Percentiles rank a stretch among this genome's conserved stretches.
These are phyloP conservation scores for Scelioninae gen. 1 DNA, from an alignment of 2,888 invertebrate species.

Conservation along the genomic window DNA sequence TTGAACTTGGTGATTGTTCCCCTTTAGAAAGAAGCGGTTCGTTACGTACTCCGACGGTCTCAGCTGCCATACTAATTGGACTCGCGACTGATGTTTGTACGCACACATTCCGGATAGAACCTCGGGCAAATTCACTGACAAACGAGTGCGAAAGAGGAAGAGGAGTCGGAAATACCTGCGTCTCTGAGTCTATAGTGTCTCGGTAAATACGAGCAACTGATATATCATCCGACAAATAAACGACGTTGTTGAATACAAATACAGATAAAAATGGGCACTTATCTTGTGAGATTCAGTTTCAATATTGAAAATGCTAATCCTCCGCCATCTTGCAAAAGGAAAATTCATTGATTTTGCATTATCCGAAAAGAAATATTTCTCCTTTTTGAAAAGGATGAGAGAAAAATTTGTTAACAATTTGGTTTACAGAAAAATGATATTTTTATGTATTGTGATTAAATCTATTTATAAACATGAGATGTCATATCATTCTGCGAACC, in stretches of 20 bases:
- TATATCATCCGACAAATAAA: conserved; percentile 37
- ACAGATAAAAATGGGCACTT: not conserved
- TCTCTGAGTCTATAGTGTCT: conserved; percentile 41
- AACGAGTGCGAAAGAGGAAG: conserved; percentile 67
- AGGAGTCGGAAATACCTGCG: conserved; percentile 57
- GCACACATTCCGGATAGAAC: conserved; percentile 67
- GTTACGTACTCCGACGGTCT: conserved; percentile 66
- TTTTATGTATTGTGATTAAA: no score
- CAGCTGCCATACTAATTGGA: conserved; percentile 70
- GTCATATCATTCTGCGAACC: conserved; percentile 8
- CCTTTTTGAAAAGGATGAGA: no score
- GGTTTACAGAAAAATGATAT: no score
- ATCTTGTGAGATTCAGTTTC: not conserved
- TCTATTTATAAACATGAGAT: conserved; percentile 52
- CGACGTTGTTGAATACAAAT: conserved; percentile 11
- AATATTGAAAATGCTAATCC: conserved; percentile 3
- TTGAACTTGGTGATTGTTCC: conserved; percentile 65
- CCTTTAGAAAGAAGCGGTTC: conserved; percentile 68
- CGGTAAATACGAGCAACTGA: conserved; percentile 28
- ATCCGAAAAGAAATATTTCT: no score
- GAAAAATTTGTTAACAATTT: no score
- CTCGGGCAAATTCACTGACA: conserved; percentile 70
- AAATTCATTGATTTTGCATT: no score
- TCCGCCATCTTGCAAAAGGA: not conserved
- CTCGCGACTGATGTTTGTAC: conserved; percentile 68